Base-by-base conservation (phyloP, 2,888 invertebrate genomes). In the Xanthorhoe spadicearia region DNA sequence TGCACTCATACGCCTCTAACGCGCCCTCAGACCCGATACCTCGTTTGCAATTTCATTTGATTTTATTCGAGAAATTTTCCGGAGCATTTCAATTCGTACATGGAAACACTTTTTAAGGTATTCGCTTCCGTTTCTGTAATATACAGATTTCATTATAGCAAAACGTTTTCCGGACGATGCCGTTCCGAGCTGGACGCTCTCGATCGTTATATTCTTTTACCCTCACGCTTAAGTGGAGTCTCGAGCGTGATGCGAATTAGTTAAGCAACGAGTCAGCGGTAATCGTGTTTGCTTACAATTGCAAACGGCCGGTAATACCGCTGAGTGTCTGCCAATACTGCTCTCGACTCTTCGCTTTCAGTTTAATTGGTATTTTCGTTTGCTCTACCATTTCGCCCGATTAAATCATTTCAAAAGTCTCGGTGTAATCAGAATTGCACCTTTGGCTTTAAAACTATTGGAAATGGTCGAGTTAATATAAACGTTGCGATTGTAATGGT, bases 201-300 rank as follows among this genome's bases (percentile, higher is more conserved):
- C 73, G 73, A 76, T 78, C 79, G 80, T 81, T 81, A 84, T 84
- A 84, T 84, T 80, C 75, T 79, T 79, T 82, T 75, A 77, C 75
- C 68, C 70, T 75, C 73, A 77, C 77, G 79, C 79, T 81, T 75
- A 72, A 83, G 80, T 79, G 75, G 74, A 73, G 77, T 84, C 81
- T 85, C 84, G 86, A 82, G 78, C 82, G 83, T 85, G 83, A 83
- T 86, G 83, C 79, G 86, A 89, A 90, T 90, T 89, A 90, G 85
- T 86, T 81, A 87, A 87, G 83, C 87, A 85, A 80, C 82, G 83
- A 88, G 83, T 83, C 78, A 74, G 73, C 77, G 75, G 81, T 88
- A 88, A 90, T 87, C 80, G 79, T 82, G 82, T 84, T 83, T 83
- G 81, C 82, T 89, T 88, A 89, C 87, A 90, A 88, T 89, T 87